Percentiles rank a stretch among this genome's conserved stretches.
phyloP scores from a whole-genome alignment of 1,140 invertebrate species.

The Vollenhovia emeryi region DNA sequence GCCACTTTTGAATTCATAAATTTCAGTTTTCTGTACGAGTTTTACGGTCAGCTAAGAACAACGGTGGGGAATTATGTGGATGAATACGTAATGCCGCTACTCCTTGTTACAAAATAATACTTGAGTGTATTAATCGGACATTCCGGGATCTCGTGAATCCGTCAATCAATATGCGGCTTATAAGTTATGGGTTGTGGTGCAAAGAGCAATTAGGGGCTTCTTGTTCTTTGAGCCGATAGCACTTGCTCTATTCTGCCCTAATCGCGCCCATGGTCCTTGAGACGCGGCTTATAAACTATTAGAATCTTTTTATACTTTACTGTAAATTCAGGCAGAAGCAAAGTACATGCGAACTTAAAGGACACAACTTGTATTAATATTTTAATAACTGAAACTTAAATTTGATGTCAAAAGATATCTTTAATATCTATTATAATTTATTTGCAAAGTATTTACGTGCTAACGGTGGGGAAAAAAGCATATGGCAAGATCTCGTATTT shows the following conservation, averaged over 20 bases:
- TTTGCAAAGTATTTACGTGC: background rate
- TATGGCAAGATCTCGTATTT: background rate
- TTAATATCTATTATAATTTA: background rate
- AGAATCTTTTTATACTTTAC: background rate
- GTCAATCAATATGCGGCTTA: background rate
- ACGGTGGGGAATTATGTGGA: conserved; percentile 38
- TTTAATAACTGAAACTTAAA: background rate
- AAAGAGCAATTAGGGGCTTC: conserved; percentile 22
- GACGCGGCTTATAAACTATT: background rate
- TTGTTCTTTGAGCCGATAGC: background rate
- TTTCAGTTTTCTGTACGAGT: conserved; percentile 49
- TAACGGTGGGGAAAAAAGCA: background rate
- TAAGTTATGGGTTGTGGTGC: background rate
- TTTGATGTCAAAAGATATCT: background rate
- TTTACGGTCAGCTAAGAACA: conserved; percentile 46
- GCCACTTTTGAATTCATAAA: conserved; percentile 38
- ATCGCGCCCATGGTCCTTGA: background rate
- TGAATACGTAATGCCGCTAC: conserved; percentile 12
- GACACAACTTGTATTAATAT: background rate
- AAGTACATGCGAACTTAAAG: background rate
- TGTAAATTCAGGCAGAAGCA: too few species aligned
- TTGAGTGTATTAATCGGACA: background rate
- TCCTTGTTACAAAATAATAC: background rate
- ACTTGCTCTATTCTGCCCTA: background rate
- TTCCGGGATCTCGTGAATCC: conserved; percentile 5